Percentiles rank a stretch among this genome's conserved stretches.
Evolutionary conservation across 2,888 invertebrate genomes (phyloP).

Genomic region (Trisateles emortualis): DNA sequence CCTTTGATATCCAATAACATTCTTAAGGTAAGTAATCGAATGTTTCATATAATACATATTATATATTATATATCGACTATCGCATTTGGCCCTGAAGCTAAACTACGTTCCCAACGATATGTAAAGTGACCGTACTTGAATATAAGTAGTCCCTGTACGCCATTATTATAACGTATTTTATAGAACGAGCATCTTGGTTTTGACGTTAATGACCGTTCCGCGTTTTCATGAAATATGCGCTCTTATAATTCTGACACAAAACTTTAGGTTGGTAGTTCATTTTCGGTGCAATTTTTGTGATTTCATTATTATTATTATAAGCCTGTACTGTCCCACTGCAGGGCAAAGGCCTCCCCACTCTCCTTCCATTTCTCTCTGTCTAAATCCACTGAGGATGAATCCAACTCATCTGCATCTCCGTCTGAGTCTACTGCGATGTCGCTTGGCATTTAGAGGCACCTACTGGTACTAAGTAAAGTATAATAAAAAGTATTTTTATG

Average conservation of each 20-base stretch:
- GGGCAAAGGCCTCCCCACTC: no score
- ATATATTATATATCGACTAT: conserved; percentile 8
- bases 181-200: conserved; percentile 65
- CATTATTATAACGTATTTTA: conserved; percentile 74
- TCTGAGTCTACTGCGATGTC: no score
- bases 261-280: conserved; percentile 45
- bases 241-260: conserved; percentile 46
- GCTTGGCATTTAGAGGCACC: no score
- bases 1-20: no score
- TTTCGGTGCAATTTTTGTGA: conserved; percentile 15
- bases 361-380: no score
- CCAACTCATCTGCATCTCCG: no score
- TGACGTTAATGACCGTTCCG: conserved; percentile 72
- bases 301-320: neutral
- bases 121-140: conserved; percentile 65
- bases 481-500: no score
- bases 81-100: conserved; percentile 39
- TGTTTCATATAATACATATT: neutral
- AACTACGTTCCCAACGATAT: conserved; percentile 44
- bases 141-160: conserved; percentile 58
- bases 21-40: no score
- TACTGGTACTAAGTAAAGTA: no score
- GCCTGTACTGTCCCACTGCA: no score
- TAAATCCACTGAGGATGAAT: no score
- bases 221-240: conserved; percentile 62